Conservation (phyloP, 2,888 invertebrate species). For the Nematopogon swammerdamellus region DNA sequence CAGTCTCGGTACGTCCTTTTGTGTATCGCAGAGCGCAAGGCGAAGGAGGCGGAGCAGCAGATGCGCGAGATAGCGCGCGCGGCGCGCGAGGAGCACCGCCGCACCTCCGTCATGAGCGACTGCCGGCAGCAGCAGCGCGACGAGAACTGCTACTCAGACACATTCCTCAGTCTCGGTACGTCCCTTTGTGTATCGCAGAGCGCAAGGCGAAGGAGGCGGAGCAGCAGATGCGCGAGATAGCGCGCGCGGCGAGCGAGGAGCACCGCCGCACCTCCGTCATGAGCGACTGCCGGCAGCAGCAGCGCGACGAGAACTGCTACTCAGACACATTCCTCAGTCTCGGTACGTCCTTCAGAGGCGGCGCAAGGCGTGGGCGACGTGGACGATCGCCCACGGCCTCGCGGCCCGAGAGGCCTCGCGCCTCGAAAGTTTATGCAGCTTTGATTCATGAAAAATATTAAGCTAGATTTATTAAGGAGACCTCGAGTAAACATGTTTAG, state of each 20-base stretch:
- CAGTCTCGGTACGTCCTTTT: conserved; percentile 6
- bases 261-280: conserved; percentile 54
- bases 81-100: conserved; percentile 65
- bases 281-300: too few relatives aligned
- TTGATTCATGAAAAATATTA: too few relatives aligned
- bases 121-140: conserved; percentile 7
- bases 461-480: too few relatives aligned
- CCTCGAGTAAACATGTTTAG: too few relatives aligned
- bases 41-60: conserved; percentile 66
- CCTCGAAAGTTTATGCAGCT: too few relatives aligned
- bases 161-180: conserved; percentile 5
- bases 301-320: conserved; percentile 6
- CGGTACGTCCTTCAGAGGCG: too few relatives aligned
- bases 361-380: conserved; percentile 66
- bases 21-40: conserved; percentile 66
- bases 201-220: conserved; percentile 69
- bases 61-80: conserved; percentile 67
- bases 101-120: conserved; percentile 45
- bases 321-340: conserved; percentile 6
- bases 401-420: too few relatives aligned
- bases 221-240: conserved; percentile 65
- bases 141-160: conserved; percentile 7
- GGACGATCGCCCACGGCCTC: too few relatives aligned
- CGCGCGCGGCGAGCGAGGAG: conserved; percentile 64
- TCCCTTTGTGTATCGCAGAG: too few relatives aligned